These are phyloP conservation scores for Alectoris magna DNA, from an alignment of 2,797 vertebrate species.

Conservation along the genomic window DNA sequence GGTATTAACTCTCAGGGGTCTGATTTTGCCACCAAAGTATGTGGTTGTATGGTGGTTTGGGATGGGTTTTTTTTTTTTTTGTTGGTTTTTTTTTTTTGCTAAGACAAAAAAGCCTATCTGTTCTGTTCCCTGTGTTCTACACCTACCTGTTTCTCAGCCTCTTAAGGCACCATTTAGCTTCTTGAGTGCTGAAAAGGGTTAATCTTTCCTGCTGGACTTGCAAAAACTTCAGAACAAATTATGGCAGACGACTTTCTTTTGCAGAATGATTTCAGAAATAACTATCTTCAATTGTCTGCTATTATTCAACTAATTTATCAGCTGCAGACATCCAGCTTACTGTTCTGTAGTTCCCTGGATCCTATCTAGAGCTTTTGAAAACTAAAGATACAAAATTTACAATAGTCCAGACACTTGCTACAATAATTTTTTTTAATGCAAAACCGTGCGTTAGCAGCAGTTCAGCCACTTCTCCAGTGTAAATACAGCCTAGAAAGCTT, in stretches of 20 bases:
- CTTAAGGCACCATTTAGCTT: neutral
- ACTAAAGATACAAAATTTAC: neutral
- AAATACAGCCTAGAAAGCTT: neutral
- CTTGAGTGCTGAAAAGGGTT: neutral
- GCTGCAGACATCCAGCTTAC: neutral
- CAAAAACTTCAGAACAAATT: neutral
- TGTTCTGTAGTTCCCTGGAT: neutral
- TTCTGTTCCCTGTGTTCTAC: neutral
- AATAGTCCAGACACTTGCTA: neutral
- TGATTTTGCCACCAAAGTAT: no score
- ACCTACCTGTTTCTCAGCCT: neutral
- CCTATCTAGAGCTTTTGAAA: neutral
- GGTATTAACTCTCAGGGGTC: neutral
- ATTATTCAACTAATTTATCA: slow-evolving; percentile 32
- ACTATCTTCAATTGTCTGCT: neutral
- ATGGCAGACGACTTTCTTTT: neutral
- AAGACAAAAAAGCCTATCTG: neutral
- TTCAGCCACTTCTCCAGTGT: neutral
- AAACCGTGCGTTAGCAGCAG: neutral
- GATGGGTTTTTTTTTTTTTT: neutral
- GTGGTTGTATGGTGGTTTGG: neutral
- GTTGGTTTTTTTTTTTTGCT: neutral
- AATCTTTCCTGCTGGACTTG: neutral
- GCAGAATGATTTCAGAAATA: neutral
- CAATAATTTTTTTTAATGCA: neutral